Evolutionary conservation across 2,797 vertebrate genomes (phyloP).

Genomic region (Cottoperca gobio): DNA sequence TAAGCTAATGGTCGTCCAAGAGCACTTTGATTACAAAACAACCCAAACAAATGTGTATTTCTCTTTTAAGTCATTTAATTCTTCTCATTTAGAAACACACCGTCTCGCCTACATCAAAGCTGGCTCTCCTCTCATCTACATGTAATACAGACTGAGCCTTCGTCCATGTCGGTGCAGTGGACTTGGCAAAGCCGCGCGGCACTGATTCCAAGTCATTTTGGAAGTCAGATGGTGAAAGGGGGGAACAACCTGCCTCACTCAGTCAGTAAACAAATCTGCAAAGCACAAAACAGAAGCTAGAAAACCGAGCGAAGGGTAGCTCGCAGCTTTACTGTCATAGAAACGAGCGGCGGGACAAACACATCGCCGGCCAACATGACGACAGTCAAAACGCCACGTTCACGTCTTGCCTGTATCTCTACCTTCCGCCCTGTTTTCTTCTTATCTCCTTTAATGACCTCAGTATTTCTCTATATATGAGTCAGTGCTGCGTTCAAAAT

Average conservation of each 20-base stretch:
- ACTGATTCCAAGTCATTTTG: conserved; percentile 40
- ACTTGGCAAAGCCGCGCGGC: conserved; percentile 17
- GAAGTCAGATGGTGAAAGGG: not conserved
- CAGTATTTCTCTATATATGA: too few relatives aligned
- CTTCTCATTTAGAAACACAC: conserved; percentile 21
- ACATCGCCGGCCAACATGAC: not conserved
- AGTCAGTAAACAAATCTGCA: conserved; percentile 51
- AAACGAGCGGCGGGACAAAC: conserved; percentile 41
- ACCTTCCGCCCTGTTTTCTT: too few relatives aligned
- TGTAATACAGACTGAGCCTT: too few relatives aligned
- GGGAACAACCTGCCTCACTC: not conserved
- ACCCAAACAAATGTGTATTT: too few relatives aligned
- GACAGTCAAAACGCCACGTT: too few relatives aligned
- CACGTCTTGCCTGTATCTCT: too few relatives aligned
- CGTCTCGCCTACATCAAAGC: not conserved
- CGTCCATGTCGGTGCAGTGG: too few relatives aligned
- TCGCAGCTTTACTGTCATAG: conserved; percentile 37
- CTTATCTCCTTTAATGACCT: too few relatives aligned
- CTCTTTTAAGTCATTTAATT: too few relatives aligned
- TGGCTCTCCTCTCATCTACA: conserved; percentile 26
- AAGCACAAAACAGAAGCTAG: conserved; percentile 44
- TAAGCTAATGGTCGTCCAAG: too few relatives aligned
- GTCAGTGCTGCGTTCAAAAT: too few relatives aligned
- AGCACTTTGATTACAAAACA: too few relatives aligned
- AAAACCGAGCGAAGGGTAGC: conserved; percentile 16